These are phyloP conservation scores for Scleropages formosus DNA, from an alignment of 2,797 vertebrate species.

Conservation along the genomic window DNA sequence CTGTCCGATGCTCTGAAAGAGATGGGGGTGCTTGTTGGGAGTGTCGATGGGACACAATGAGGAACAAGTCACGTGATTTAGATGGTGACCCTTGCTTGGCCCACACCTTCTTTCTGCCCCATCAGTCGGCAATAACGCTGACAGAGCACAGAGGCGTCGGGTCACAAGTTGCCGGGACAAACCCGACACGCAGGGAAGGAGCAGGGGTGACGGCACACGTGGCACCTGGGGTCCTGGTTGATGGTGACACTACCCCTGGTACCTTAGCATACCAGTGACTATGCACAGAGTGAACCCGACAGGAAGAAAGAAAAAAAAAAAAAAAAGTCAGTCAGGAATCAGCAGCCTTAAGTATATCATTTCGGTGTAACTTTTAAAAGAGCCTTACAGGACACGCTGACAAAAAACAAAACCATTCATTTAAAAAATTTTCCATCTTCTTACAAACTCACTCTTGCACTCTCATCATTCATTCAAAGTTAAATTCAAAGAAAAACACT, in stretches of 20 bases:
- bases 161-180: background rate
- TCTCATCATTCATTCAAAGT: background rate
- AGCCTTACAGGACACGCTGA: background rate
- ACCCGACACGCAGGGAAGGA: too few species aligned
- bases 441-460: too few species aligned
- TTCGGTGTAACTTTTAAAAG: background rate
- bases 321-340: background rate
- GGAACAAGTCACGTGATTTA: constrained; percentile 13
- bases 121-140: background rate
- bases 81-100: constrained; percentile 19
- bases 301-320: too few species aligned
- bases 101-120: background rate
- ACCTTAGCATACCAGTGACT: background rate
- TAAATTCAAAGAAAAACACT: background rate
- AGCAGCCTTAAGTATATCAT: background rate
- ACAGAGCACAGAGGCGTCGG: background rate
- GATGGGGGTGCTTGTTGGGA: background rate
- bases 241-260: background rate
- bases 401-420: background rate
- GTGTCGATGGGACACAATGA: background rate
- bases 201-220: too few species aligned
- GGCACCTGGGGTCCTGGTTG: too few species aligned
- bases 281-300: background rate
- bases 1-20: background rate
- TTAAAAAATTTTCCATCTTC: background rate